Percentiles rank a stretch among this genome's conserved stretches.
These are phyloP conservation scores for Clostera curtula DNA, from an alignment of 2,888 invertebrate genomes.

Conservation along the genomic window DNA sequence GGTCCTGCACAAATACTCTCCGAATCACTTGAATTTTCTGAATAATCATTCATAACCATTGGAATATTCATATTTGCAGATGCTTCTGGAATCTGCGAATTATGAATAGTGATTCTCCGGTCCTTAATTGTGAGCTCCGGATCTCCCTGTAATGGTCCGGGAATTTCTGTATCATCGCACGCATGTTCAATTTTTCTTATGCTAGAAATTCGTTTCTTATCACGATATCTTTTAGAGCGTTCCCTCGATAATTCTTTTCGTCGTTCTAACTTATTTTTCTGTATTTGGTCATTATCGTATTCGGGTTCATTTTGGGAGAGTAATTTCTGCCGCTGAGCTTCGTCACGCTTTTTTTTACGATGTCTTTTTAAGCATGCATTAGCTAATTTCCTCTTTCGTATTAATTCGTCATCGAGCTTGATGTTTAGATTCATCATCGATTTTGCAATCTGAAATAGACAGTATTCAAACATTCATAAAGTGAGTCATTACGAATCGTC, in stretches of 20 bases:
- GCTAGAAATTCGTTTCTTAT: constrained; percentile 2
- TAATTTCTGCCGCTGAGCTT: constrained; percentile 3
- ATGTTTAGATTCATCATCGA: constrained; percentile 2
- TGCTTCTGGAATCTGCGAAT: no score
- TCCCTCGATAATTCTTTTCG: constrained; percentile 2
- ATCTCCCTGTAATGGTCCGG: constrained; percentile 1
- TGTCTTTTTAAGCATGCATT: constrained; percentile 2
- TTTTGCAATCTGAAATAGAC: constrained; percentile 1
- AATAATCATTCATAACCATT: constrained; percentile 2
- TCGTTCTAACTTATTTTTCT: constrained; percentile 2
- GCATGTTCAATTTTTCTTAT: constrained; percentile 2
- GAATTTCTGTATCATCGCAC: constrained; percentile 1
- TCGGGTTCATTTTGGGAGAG: constrained; percentile 2
- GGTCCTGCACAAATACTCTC: constrained; percentile 1
- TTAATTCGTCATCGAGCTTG: constrained; percentile 3
- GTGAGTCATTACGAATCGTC: no score
- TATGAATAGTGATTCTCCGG: constrained; percentile 2
- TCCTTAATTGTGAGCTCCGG: constrained; percentile 2
- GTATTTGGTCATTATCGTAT: constrained; percentile 2
- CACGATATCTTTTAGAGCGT: constrained; percentile 3
- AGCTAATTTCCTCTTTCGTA: constrained; percentile 2
- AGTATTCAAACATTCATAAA: constrained; percentile 1
- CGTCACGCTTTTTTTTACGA: constrained; percentile 2
- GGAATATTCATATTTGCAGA: no score
- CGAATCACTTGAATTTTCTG: constrained; percentile 1